Percentiles rank a stretch among this genome's conserved stretches.
Evolutionary conservation across 2,113 vertebrate genomes (phyloP).

Genomic region (Stegastes partitus): DNA sequence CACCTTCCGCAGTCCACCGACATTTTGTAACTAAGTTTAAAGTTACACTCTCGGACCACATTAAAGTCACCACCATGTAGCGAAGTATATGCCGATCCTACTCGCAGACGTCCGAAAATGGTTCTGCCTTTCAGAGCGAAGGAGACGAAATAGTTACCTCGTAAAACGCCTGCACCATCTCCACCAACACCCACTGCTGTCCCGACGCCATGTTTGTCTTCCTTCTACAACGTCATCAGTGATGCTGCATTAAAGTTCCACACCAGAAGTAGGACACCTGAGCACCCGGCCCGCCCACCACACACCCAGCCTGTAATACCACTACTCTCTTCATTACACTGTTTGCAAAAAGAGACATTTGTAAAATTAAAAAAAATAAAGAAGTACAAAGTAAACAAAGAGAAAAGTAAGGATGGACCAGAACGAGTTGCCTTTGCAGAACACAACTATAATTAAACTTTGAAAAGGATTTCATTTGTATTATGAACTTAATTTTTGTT

Average conservation of each 20-base stretch:
- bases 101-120: rapidly evolving
- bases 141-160: slow-evolving; percentile 83
- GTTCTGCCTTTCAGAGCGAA: rapidly evolving
- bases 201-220: slow-evolving; percentile 84
- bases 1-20: not conserved
- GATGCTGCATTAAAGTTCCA: slow-evolving; percentile 86
- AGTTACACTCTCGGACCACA: not conserved
- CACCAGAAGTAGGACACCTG: not conserved
- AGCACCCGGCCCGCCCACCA: not conserved
- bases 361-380: too few species aligned
- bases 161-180: slow-evolving; percentile 97
- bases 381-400: too few species aligned
- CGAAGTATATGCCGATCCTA: not conserved
- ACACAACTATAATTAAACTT: too few species aligned
- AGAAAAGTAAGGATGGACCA: too few species aligned
- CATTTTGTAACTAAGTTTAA: slow-evolving; percentile 46
- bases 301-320: not conserved
- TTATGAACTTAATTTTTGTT: too few species aligned
- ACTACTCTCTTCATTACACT: not conserved
- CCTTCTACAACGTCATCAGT: slow-evolving; percentile 49
- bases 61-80: rapidly evolving
- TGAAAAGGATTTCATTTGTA: too few species aligned
- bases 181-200: slow-evolving; percentile 97
- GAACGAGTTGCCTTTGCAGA: too few species aligned
- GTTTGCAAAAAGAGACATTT: too few species aligned